phyloP scores from a whole-genome alignment of 2,113 vertebrate genomes.

The Poecile atricapillus region DNA sequence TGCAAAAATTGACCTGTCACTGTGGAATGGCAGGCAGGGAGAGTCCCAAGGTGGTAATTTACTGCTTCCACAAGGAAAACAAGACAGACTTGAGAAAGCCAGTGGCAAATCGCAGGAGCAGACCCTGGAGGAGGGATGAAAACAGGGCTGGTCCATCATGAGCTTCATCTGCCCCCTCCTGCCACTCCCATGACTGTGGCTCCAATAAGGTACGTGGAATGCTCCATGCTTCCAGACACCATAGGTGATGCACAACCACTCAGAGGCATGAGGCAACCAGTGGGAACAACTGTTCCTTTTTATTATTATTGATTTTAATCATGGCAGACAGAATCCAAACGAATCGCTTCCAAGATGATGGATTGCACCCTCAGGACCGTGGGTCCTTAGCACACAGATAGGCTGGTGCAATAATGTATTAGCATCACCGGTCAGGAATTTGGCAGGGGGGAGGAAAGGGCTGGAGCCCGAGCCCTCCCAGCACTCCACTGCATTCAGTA shows the following conservation, averaged over 20 bases:
- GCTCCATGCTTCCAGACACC: background rate
- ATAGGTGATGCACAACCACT: background rate
- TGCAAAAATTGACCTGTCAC: background rate
- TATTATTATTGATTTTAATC: background rate
- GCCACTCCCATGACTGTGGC: background rate
- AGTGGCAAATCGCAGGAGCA: background rate
- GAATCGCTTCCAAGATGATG: background rate
- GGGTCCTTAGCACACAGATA: constrained; percentile 26
- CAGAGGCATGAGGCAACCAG: background rate
- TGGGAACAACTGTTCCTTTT: background rate
- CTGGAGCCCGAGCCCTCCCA: background rate
- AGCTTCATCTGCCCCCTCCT: background rate
- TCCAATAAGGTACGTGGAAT: background rate
- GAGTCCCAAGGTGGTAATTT: background rate
- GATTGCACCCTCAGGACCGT: background rate
- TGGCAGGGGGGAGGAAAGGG: background rate
- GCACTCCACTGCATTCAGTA: background rate
- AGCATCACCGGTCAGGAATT: constrained; percentile 56
- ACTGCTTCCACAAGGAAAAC: background rate
- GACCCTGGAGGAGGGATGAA: background rate
- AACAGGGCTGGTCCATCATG: background rate
- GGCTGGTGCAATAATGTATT: background rate
- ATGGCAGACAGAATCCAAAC: background rate
- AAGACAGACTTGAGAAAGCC: background rate
- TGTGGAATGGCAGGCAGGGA: background rate